Conservation (phyloP, 2,113 vertebrate species). For the Misgurnus mizolepis region DNA sequence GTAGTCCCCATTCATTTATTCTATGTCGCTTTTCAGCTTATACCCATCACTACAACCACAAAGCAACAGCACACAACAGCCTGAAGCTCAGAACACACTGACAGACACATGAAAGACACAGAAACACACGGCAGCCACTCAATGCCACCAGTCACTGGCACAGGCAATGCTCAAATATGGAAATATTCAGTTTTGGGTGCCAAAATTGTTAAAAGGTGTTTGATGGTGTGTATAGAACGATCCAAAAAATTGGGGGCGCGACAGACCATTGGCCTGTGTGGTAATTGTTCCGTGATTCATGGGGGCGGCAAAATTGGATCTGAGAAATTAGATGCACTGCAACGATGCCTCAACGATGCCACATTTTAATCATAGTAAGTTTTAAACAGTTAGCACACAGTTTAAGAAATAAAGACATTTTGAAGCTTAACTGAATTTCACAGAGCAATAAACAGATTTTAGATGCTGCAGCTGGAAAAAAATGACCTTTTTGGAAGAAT, state of each 20-base stretch:
- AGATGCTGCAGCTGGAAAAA: neutral
- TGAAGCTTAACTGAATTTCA: slow-evolving; percentile 11
- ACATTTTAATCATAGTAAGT: neutral
- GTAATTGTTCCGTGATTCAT: slow-evolving; percentile 21
- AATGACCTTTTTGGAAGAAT: neutral
- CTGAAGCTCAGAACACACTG: too few relatives aligned
- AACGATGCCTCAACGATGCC: neutral
- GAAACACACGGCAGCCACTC: neutral
- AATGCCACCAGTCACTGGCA: neutral
- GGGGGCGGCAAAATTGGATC: neutral
- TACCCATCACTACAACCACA: too few relatives aligned
- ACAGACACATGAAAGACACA: too few relatives aligned
- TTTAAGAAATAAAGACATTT: neutral
- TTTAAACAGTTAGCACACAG: neutral
- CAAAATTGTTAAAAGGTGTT: slow-evolving; percentile 3
- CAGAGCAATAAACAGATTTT: slow-evolving; percentile 2
- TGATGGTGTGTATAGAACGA: neutral
- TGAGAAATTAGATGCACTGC: slow-evolving; percentile 2
- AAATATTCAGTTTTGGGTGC: too few relatives aligned
- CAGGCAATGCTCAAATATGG: neutral
- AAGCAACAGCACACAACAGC: too few relatives aligned
- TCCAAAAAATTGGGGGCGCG: neutral
- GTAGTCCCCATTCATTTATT: too few relatives aligned
- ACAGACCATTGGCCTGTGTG: neutral
- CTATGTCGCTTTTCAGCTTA: too few relatives aligned